A percentile compares a stretch with the other conserved stretches of the same genome.
Evolutionary conservation across 2,113 vertebrate species (phyloP).

Genomic region (Oryzias celebensis): DNA sequence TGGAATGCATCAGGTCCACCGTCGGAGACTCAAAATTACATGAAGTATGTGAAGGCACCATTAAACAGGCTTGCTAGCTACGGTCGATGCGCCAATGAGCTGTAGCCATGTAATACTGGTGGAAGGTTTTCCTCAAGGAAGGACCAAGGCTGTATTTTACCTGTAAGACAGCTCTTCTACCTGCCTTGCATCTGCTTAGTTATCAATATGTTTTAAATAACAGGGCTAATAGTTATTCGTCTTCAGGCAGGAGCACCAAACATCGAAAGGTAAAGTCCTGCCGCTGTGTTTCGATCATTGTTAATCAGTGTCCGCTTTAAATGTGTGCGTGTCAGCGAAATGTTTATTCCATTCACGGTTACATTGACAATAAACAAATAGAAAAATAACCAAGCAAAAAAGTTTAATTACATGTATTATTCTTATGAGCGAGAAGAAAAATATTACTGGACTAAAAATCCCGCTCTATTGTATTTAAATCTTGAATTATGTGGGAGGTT

Average conservation of each 20-base stretch:
- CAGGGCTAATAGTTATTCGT: background rate
- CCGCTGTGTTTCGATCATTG: conserved; percentile 1
- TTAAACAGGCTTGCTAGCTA: background rate
- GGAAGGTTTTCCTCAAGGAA: background rate
- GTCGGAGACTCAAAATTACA: background rate
- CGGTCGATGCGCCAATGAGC: conserved; percentile 8
- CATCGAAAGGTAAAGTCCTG: conserved; percentile 38
- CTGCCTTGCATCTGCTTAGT: background rate
- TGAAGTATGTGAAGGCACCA: conserved; percentile 32
- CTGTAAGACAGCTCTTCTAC: background rate
- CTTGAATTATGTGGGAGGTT: too few species aligned
- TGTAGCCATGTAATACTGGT: background rate
- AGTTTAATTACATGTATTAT: too few species aligned
- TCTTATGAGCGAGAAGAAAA: too few species aligned
- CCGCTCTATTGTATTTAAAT: too few species aligned
- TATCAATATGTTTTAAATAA: conserved; percentile 11
- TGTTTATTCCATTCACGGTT: too few species aligned
- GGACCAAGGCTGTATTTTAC: background rate
- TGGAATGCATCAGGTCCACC: too few species aligned
- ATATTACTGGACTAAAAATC: too few species aligned
- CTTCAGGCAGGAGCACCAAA: conserved; percentile 1
- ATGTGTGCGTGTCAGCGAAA: too few species aligned
- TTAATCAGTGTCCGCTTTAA: too few species aligned
- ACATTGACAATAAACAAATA: too few species aligned
- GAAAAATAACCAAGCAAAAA: too few species aligned